A percentile compares a stretch with the other conserved stretches of the same genome.
Conservation (phyloP, 2,113 vertebrate species). For the Pimephales promelas region DNA sequence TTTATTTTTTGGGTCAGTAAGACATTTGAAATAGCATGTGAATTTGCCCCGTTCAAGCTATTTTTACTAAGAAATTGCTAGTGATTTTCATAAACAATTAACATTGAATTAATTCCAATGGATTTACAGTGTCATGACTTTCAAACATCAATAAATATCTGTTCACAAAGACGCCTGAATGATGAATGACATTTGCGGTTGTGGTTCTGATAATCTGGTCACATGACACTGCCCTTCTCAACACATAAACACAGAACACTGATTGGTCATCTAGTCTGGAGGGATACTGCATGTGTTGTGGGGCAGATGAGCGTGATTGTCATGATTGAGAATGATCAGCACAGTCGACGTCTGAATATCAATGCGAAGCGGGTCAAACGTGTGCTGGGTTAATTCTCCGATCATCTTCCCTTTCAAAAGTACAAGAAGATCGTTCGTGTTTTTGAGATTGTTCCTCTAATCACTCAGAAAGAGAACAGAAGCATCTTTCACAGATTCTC, state of each 20-base stretch:
- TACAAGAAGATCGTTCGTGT: background rate
- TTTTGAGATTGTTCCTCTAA: background rate
- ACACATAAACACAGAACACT: slow-evolving; percentile 38
- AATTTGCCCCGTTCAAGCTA: background rate
- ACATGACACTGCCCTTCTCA: slow-evolving; percentile 34
- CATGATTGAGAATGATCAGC: slow-evolving; percentile 66
- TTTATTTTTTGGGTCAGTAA: background rate
- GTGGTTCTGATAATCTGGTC: background rate
- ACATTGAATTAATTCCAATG: too few species aligned
- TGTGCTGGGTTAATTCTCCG: background rate
- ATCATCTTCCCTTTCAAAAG: background rate
- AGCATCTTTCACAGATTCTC: background rate
- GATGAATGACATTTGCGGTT: slow-evolving; percentile 52
- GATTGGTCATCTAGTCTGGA: slow-evolving; percentile 57
- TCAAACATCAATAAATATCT: background rate
- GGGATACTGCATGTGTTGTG: slow-evolving; percentile 64
- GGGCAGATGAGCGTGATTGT: slow-evolving; percentile 72
- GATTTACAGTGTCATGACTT: background rate
- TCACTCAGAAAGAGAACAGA: background rate
- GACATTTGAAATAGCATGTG: background rate
- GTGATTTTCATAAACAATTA: too few species aligned
- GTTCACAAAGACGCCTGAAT: background rate
- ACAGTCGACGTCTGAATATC: slow-evolving; percentile 66
- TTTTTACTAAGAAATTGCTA: too few species aligned
- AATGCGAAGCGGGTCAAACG: slow-evolving; percentile 49